Evolutionary conservation across 2,888 invertebrate species (phyloP).

Genomic region (Ypsolopha scabrella): DNA sequence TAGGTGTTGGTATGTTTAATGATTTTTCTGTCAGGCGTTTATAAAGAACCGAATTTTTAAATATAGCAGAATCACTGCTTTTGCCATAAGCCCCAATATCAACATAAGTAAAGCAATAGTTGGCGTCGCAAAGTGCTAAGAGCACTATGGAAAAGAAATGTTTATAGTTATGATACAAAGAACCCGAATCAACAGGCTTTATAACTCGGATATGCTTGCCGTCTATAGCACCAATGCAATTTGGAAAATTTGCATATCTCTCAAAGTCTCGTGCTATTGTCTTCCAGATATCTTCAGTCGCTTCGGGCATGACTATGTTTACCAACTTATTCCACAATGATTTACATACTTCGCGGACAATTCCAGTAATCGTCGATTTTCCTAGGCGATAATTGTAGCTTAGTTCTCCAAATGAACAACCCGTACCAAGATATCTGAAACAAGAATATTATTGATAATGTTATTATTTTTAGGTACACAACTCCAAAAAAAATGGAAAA

Average conservation of each 20-base stretch:
- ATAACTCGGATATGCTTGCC: no score
- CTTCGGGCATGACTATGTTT: conserved; percentile 7
- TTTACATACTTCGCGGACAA: conserved; percentile 17
- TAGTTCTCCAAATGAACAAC: conserved; percentile 18
- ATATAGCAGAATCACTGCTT: conserved; percentile 14
- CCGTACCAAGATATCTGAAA: conserved; percentile 19
- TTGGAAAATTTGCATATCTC: conserved; percentile 20
- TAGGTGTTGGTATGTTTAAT: conserved; percentile 13
- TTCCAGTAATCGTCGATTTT: conserved; percentile 18
- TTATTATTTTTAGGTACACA: conserved; percentile 14
- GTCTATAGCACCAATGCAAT: no score
- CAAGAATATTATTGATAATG: conserved; percentile 9
- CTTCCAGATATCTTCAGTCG: conserved; percentile 17
- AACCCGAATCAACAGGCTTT: conserved; percentile 12
- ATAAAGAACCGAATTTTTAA: conserved; percentile 14
- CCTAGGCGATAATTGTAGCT: conserved; percentile 16
- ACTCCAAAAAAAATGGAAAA: conserved; percentile 20
- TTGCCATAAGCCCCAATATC: conserved; percentile 17
- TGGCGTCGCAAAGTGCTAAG: conserved; percentile 19
- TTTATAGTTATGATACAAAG: conserved; percentile 16
- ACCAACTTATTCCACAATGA: conserved; percentile 18
- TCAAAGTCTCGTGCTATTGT: conserved; percentile 17
- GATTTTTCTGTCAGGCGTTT: conserved; percentile 12
- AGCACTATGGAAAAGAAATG: conserved; percentile 19
- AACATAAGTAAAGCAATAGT: conserved; percentile 19